Base-by-base conservation (phyloP, 30 jellyfish, hydroid and myxozoan genomes). In the Aurelia sp. region DNA sequence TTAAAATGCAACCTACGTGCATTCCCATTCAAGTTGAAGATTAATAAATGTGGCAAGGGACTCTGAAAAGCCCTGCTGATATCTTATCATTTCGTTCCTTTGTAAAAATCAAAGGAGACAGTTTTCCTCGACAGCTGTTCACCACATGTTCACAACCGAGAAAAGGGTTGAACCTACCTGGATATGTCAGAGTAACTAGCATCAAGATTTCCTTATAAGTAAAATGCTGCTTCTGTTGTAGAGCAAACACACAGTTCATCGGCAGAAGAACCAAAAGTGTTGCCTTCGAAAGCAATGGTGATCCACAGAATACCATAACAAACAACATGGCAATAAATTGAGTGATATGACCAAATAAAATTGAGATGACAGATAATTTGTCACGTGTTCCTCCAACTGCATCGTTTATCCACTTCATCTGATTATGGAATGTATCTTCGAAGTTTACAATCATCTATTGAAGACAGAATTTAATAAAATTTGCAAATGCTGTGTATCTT, bases 381-480 rank as follows among this genome's bases (percentile, higher is more conserved):
- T 92, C 98, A 16, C 90, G 70, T 17, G 98, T 92, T 30, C 97
- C 98, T 41, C 97, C 98, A 53, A 92, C 95, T n/a, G 86, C 80
- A 16, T 83, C 90, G 64, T 92, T 89, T 12, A 92, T 73, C 98
- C 98, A 92, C 50, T 90, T 87, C 84, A 92, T 74, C 65, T 92
- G 98, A 62, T 62, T 73, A 66, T 92, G 87, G 59, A 92, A 71
- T 30, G 96, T 35, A 19, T 65, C 87, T 67, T 78, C 92, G 10
- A 92, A 72, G 83, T 87, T 92, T 44, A 78, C 85, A 13, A 92
- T 81, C 82, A 87, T 92, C 98, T 92, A 35, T 11, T n/a, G 77
- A 62, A 78, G 55, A 44, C 55, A 44, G 55, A 44, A 8, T 0
- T 10, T 0, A 44, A 13, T 7, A 16, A 44, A 22, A 76, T 37